phyloP scores from a whole-genome alignment of 2,888 invertebrate species.

The Pycnomerus fuliginosus region DNA sequence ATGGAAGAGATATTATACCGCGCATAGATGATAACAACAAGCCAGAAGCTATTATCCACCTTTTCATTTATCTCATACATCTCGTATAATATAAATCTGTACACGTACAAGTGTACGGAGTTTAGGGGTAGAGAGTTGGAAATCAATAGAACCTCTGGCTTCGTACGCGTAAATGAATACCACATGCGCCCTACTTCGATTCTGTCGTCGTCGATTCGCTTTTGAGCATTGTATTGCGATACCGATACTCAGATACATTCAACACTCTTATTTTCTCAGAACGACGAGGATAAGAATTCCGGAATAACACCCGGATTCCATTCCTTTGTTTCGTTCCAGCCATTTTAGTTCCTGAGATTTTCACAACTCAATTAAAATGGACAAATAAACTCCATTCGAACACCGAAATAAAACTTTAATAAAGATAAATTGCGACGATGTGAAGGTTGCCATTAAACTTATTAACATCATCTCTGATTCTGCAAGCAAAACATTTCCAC shows the following conservation, averaged over 20 bases:
- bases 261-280: slow-evolving; percentile 31
- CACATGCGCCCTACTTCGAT: slow-evolving; percentile 44
- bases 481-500: too few relatives aligned
- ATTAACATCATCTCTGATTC: too few relatives aligned
- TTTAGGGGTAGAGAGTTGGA: slow-evolving; percentile 36
- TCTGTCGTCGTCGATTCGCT: slow-evolving; percentile 37
- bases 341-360: too few relatives aligned
- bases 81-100: slow-evolving; percentile 35
- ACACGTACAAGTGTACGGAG: slow-evolving; percentile 34
- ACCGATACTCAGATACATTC: slow-evolving; percentile 28
- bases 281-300: slow-evolving; percentile 28
- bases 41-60: slow-evolving; percentile 28
- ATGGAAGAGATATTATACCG: slow-evolving; percentile 5
- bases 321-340: slow-evolving; percentile 20
- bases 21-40: slow-evolving; percentile 23
- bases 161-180: slow-evolving; percentile 46
- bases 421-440: too few relatives aligned
- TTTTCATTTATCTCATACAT: slow-evolving; percentile 31
- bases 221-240: slow-evolving; percentile 35
- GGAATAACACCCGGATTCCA: slow-evolving; percentile 26
- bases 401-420: too few relatives aligned
- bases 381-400: too few relatives aligned
- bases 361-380: too few relatives aligned
- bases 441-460: too few relatives aligned
- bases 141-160: slow-evolving; percentile 43